These are phyloP conservation scores for Philereme transversata DNA, from an alignment of 2,888 invertebrate genomes.

Conservation along the genomic window DNA sequence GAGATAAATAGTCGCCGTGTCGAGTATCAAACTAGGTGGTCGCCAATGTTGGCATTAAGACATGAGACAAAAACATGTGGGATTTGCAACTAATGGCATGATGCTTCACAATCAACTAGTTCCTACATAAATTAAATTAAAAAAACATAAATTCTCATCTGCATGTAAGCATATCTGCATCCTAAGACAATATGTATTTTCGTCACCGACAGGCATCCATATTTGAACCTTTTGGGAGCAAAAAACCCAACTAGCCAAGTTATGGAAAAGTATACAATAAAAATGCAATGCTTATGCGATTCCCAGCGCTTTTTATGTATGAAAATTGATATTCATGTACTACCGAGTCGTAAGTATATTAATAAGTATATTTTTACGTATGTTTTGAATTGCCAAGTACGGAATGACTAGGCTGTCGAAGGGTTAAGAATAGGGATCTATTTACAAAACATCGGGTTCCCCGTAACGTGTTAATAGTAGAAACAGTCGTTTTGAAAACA, in stretches of 20 bases:
- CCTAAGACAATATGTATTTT: slow-evolving; percentile 17
- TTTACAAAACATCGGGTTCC: slow-evolving; percentile 61
- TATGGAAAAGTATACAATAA: slow-evolving; percentile 13
- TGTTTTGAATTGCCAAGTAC: slow-evolving; percentile 33
- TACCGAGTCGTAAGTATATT: background rate
- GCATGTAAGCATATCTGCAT: slow-evolving; percentile 7
- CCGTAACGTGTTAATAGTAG: slow-evolving; percentile 58
- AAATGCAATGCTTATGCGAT: slow-evolving; percentile 1
- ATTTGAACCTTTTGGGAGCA: slow-evolving; percentile 16
- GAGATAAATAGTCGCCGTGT: slow-evolving; percentile 21
- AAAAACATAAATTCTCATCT: slow-evolving; percentile 15
- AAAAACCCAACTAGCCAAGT: slow-evolving; percentile 13
- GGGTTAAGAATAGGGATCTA: slow-evolving; percentile 47
- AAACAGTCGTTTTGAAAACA: slow-evolving; percentile 70
- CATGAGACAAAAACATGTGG: slow-evolving; percentile 27
- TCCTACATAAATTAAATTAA: slow-evolving; percentile 8
- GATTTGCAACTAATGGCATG: slow-evolving; percentile 22
- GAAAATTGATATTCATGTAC: background rate
- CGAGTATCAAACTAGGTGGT: slow-evolving; percentile 16
- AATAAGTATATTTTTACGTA: too few relatives aligned
- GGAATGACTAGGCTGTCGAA: slow-evolving; percentile 35
- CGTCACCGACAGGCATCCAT: slow-evolving; percentile 11
- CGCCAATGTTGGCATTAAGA: slow-evolving; percentile 25
- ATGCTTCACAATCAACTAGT: slow-evolving; percentile 31
- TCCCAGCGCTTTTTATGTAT: background rate